Evolutionary conservation across 2,888 invertebrate species (phyloP).

Genomic region (Drosophila yooni): DNA sequence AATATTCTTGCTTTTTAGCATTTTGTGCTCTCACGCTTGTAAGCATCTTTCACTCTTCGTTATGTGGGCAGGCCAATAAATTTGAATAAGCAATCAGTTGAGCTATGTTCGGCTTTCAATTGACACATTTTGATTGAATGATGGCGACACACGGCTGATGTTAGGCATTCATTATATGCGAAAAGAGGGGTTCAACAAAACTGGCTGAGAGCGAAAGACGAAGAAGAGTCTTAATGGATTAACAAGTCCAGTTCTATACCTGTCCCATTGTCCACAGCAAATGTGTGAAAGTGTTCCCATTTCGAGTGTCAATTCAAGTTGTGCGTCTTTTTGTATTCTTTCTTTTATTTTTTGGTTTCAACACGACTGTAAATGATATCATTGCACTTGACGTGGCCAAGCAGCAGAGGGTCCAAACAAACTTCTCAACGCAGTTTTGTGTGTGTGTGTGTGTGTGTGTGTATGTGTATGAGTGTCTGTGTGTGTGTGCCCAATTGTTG

Average conservation of each 20-base stretch:
- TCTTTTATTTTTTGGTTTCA: slow-evolving; percentile 34
- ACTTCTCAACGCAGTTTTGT: slow-evolving; percentile 13
- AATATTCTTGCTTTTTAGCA: slow-evolving; percentile 3
- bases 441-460: slow-evolving; percentile 10
- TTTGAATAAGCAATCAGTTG: slow-evolving; percentile 27
- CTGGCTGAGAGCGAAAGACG: slow-evolving; percentile 1
- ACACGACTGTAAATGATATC: slow-evolving; percentile 54
- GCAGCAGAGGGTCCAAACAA: slow-evolving; percentile 8
- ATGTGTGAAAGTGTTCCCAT: slow-evolving; percentile 81
- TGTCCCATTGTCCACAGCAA: slow-evolving; percentile 34
- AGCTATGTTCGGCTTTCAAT: not conserved
- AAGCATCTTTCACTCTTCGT: slow-evolving; percentile 2
- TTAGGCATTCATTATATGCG: slow-evolving; percentile 18
- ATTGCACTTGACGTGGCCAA: slow-evolving; percentile 68
- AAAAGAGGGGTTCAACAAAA: not conserved
- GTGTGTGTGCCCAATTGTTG: slow-evolving; percentile 37
- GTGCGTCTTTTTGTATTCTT: slow-evolving; percentile 14
- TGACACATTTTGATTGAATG: slow-evolving; percentile 37
- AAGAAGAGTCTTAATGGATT: slow-evolving; percentile 32
- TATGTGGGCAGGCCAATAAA: slow-evolving; percentile 4
- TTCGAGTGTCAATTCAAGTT: slow-evolving; percentile 66
- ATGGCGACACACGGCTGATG: slow-evolving; percentile 29
- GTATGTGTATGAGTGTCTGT: slow-evolving; percentile 17
- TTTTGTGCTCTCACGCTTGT: slow-evolving; percentile 4
- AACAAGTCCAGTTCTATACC: slow-evolving; percentile 31